phyloP scores from a whole-genome alignment of 2,113 vertebrate species.

The Anolis carolinensis region DNA sequence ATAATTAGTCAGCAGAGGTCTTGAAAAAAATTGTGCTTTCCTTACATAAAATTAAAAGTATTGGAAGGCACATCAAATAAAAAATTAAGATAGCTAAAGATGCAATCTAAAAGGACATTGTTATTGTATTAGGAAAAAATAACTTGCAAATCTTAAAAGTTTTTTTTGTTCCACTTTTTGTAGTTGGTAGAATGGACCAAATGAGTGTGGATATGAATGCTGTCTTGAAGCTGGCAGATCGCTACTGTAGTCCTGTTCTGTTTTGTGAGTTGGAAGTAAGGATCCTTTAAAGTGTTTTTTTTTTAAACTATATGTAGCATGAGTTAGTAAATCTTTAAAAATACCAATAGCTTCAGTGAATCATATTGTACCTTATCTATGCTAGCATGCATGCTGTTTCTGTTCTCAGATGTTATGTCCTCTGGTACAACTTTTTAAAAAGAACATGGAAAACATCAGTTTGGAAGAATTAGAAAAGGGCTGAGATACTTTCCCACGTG shows the following conservation, averaged over 20 bases:
- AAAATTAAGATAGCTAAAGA: neutral
- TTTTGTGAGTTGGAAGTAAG: constrained; percentile 78
- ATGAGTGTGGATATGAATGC: constrained; percentile 65
- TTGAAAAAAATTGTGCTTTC: neutral
- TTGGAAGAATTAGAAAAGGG: neutral
- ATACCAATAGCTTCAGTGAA: neutral
- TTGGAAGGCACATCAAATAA: neutral
- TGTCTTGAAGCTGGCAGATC: constrained; percentile 59
- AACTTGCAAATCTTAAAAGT: constrained; percentile 1
- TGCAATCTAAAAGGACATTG: neutral
- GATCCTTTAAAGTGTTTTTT: neutral
- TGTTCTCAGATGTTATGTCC: neutral
- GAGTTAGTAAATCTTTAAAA: neutral
- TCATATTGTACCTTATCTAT: no score
- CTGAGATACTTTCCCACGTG: neutral
- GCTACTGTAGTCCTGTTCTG: constrained; percentile 74
- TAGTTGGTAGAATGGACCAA: constrained; percentile 70
- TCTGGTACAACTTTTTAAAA: neutral
- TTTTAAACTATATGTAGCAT: no score
- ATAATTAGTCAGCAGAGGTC: neutral
- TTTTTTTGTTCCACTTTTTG: neutral
- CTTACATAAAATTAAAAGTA: neutral
- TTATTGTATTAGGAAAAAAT: neutral
- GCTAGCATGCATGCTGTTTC: neutral
- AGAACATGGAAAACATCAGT: neutral